phyloP scores from a whole-genome alignment of 2,113 vertebrate species.

The Halcyon malimbica region DNA sequence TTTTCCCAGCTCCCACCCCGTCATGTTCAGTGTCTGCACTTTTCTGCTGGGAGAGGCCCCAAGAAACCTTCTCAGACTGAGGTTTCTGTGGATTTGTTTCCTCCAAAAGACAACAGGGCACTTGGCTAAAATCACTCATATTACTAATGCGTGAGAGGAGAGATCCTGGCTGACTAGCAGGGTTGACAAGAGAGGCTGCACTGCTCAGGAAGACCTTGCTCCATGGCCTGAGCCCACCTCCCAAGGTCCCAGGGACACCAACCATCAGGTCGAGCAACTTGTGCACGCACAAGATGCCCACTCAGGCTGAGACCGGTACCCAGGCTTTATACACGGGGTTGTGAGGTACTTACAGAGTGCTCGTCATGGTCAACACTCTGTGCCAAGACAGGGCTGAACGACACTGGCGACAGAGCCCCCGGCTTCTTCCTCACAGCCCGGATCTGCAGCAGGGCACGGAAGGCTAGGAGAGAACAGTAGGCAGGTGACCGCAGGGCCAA shows the following conservation, averaged over 20 bases:
- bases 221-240: not conserved
- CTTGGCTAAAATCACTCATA: not conserved
- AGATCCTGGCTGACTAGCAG: not conserved
- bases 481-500: not conserved
- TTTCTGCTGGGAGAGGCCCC: not conserved
- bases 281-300: not conserved
- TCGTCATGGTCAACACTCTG: conserved; percentile 96
- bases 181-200: not conserved
- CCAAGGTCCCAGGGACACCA: not conserved
- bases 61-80: not conserved
- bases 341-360: conserved; percentile 84
- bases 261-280: not conserved
- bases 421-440: conserved; percentile 96
- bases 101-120: not conserved
- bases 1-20: not conserved
- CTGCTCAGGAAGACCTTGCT: not conserved
- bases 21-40: not conserved
- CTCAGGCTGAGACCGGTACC: rapidly evolving
- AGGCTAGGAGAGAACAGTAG: conserved; percentile 77
- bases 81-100: not conserved
- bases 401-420: conserved; percentile 90
- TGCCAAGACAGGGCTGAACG: conserved; percentile 95
- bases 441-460: conserved; percentile 97
- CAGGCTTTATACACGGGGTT: not conserved
- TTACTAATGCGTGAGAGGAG: not conserved